phyloP scores from a whole-genome alignment of 2,797 vertebrate genomes.

The Channallabes apus region DNA sequence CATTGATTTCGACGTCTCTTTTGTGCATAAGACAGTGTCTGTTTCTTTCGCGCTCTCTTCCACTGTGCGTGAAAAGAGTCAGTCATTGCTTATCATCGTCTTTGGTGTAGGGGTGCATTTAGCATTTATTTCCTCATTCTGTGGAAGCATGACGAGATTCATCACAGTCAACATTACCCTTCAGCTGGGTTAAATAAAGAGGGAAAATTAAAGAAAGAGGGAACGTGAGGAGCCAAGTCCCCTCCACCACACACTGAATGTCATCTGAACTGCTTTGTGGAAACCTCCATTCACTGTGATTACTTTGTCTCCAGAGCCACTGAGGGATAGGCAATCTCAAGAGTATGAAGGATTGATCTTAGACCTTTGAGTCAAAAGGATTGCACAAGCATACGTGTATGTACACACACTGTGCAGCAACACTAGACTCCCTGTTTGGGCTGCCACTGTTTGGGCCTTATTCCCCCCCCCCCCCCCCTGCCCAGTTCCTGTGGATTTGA shows the following conservation, averaged over 20 bases:
- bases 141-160: conserved; percentile 30
- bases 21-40: conserved; percentile 38
- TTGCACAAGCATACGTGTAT: conserved; percentile 47
- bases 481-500: conserved; percentile 60
- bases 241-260: conserved; percentile 1
- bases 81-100: conserved; percentile 19
- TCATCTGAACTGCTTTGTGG: conserved; percentile 41
- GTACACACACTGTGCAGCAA: conserved; percentile 61
- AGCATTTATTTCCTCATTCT: conserved; percentile 12
- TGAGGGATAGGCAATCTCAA: conserved; percentile 58
- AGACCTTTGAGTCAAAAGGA: conserved; percentile 59
- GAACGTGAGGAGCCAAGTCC: background rate
- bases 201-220: conserved; percentile 27
- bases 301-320: conserved; percentile 55
- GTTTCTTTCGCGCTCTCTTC: conserved; percentile 35
- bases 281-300: conserved; percentile 57
- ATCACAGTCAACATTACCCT: conserved; percentile 19
- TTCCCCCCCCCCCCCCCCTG: conserved; percentile 20
- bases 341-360: conserved; percentile 60
- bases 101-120: conserved; percentile 19
- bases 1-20: conserved; percentile 38
- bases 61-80: conserved; percentile 19
- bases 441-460: conserved; percentile 60
- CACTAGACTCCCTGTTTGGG: conserved; percentile 72
- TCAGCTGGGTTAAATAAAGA: conserved; percentile 34